A percentile compares a stretch with the other conserved stretches of the same genome.
These are phyloP conservation scores for Tethya wilhelma DNA, from an alignment of 37 sponge, comb jelly and placozoan genomes.

Conservation along the genomic window DNA sequence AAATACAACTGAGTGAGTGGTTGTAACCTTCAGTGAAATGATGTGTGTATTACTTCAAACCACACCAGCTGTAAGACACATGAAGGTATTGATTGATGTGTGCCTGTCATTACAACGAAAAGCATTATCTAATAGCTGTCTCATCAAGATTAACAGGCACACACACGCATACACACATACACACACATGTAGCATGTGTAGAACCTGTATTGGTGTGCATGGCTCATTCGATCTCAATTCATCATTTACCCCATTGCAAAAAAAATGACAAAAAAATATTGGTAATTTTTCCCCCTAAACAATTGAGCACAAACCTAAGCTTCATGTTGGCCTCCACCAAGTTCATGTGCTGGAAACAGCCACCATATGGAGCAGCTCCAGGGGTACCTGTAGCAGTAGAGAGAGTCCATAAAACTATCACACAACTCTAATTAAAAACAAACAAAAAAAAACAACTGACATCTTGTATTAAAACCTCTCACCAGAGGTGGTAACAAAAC, in stretches of 20 bases:
- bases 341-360: conserved; percentile 72
- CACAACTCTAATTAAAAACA: too few species aligned
- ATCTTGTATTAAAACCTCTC: too few species aligned
- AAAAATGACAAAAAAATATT: neutral
- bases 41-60: neutral
- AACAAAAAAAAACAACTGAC: too few species aligned
- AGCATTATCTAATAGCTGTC: neutral
- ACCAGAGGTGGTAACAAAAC: too few species aligned
- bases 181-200: neutral
- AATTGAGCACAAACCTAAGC: conserved; percentile 53
- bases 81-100: neutral
- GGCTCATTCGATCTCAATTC: neutral
- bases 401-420: neutral
- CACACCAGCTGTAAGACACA: neutral
- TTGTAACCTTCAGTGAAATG: neutral
- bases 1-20: neutral
- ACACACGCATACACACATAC: neutral
- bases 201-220: neutral
- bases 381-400: conserved; percentile 75
- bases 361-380: conserved; percentile 74
- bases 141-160: conserved; percentile 53
- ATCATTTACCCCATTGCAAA: conserved; percentile 15
- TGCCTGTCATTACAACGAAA: conserved; percentile 55
- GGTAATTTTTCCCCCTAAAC: neutral
- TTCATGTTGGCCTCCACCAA: conserved; percentile 89